Conservation (phyloP, 2,797 vertebrate genomes). For the Cyclopterus lumpus region DNA sequence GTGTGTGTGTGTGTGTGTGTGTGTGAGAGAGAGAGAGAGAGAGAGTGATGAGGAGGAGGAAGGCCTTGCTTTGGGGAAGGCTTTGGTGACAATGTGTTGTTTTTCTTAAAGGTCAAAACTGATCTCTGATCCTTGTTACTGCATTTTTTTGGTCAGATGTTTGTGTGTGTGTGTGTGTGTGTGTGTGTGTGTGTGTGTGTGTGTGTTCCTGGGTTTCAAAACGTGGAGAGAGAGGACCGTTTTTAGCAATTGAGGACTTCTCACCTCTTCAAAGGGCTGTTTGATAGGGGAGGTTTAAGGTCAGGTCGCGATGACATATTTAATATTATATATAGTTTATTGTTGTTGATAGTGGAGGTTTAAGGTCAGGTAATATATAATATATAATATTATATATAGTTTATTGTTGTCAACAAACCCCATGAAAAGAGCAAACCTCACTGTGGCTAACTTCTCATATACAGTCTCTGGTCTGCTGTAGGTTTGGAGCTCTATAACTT, state of each 20-base stretch:
- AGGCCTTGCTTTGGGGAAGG: constrained; percentile 10
- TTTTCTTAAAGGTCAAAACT: constrained; percentile 30
- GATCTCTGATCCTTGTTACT: constrained; percentile 6
- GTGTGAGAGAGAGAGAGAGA: too few species aligned
- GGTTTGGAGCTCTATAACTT: neutral
- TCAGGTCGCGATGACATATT: too few species aligned
- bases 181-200: too few species aligned
- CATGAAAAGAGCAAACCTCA: neutral
- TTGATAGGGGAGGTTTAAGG: neutral
- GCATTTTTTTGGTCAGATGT: constrained; percentile 10
- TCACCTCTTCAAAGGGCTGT: neutral
- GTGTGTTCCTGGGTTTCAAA: neutral
- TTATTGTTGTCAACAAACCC: neutral
- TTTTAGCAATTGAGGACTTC: neutral
- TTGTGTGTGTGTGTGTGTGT: neutral
- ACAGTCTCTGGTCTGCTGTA: too few species aligned
- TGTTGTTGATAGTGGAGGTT: too few species aligned
- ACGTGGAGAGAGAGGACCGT: neutral
- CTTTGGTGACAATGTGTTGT: constrained; percentile 8
- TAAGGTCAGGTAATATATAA: too few species aligned
- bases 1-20: neutral
- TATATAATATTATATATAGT: neutral
- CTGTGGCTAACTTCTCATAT: neutral
- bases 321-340: neutral
- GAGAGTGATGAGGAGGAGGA: too few species aligned